Percentiles rank a stretch among this genome's conserved stretches.
phyloP scores from a whole-genome alignment of 2,113 vertebrate species.

The Platysternon megacephalum region DNA sequence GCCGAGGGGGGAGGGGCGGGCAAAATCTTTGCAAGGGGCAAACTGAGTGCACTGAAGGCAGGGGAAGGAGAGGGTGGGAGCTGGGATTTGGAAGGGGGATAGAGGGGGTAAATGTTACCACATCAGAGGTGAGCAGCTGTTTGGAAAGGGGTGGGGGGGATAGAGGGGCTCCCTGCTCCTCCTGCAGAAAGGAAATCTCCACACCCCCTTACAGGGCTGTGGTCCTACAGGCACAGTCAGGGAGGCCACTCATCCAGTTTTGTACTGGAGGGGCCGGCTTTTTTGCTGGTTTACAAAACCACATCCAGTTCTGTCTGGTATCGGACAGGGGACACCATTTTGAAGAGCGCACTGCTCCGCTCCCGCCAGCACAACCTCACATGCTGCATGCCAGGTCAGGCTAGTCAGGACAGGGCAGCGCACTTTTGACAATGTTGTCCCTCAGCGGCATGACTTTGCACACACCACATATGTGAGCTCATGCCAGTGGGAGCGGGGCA shows the following conservation, averaged over 20 bases:
- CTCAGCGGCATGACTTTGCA: neutral
- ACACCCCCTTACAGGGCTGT: neutral
- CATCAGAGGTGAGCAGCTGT: neutral
- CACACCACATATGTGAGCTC: neutral
- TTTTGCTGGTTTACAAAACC: slow-evolving; percentile 24
- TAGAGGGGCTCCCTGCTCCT: too few species aligned
- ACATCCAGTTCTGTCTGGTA: neutral
- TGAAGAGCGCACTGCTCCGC: neutral
- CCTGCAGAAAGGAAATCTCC: too few species aligned
- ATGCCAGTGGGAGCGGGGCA: neutral
- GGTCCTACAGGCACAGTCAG: neutral
- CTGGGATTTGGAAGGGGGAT: neutral
- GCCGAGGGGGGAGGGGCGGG: neutral
- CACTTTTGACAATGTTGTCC: neutral
- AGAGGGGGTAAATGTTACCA: neutral
- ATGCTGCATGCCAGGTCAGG: neutral
- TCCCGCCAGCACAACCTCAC: neutral
- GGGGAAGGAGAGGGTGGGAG: neutral
- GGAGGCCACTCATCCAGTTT: neutral
- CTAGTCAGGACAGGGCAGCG: neutral
- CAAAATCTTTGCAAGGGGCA: neutral
- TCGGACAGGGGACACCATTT: neutral
- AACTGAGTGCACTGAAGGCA: neutral
- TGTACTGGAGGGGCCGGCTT: neutral
- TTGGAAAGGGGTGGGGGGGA: neutral